These are phyloP conservation scores for Prosapia bicincta DNA, from an alignment of 2,888 invertebrate genomes.

Conservation along the genomic window DNA sequence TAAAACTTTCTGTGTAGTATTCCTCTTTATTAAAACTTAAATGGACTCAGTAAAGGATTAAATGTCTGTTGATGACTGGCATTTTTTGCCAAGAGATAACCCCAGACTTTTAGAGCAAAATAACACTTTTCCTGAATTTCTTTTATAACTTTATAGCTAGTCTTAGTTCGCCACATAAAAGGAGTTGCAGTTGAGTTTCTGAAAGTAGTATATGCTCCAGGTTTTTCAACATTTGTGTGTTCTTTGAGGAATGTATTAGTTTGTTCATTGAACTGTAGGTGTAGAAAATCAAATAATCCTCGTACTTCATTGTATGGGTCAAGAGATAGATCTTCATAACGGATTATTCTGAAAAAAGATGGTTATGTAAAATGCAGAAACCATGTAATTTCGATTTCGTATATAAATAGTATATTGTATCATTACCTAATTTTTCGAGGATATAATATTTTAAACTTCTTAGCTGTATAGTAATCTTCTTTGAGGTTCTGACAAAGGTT, in stretches of 20 bases:
- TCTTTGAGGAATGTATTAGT: slow-evolving; percentile 72
- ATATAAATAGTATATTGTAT: no score
- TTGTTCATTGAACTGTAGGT: slow-evolving; percentile 62
- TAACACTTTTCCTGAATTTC: slow-evolving; percentile 62
- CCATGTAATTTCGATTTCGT: no score
- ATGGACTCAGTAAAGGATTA: slow-evolving; percentile 48
- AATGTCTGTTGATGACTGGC: slow-evolving; percentile 57
- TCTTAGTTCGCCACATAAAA: slow-evolving; percentile 77
- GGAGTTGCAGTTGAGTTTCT: slow-evolving; percentile 79
- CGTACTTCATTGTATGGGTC: slow-evolving; percentile 61
- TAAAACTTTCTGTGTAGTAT: no score
- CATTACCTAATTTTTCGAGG: slow-evolving; percentile 72
- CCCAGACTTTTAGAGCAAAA: slow-evolving; percentile 79
- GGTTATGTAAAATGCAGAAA: no score
- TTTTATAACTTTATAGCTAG: slow-evolving; percentile 66
- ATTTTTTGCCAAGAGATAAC: slow-evolving; percentile 63
- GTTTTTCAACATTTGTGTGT: slow-evolving; percentile 60
- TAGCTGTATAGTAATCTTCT: slow-evolving; percentile 75
- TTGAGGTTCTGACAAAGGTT: slow-evolving; percentile 78
- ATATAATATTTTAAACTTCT: slow-evolving; percentile 61
- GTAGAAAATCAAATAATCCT: slow-evolving; percentile 71
- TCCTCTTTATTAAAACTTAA: no score
- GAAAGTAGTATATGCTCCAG: slow-evolving; percentile 68
- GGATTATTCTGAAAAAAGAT: slow-evolving; percentile 59
- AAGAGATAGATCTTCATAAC: slow-evolving; percentile 81